phyloP scores from a whole-genome alignment of 2,888 invertebrate genomes.

The Nomada fabriciana region DNA sequence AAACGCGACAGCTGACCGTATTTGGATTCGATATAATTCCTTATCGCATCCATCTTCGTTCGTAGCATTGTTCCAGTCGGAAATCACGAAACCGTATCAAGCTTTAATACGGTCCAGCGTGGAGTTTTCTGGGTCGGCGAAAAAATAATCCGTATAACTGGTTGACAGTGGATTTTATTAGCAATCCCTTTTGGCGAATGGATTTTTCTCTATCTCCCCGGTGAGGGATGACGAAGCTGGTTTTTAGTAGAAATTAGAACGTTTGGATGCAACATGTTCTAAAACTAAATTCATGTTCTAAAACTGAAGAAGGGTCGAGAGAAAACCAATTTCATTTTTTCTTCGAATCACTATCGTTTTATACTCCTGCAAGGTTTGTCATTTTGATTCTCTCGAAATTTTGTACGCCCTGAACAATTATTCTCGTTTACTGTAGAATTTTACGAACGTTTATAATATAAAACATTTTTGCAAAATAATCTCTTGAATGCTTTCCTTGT shows the following conservation, averaged over 20 bases:
- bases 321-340: too few relatives aligned
- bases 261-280: not conserved
- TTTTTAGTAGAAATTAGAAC: not conserved
- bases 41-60: not conserved
- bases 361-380: too few relatives aligned
- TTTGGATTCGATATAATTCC: conserved; percentile 2
- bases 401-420: too few relatives aligned
- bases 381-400: too few relatives aligned
- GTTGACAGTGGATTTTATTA: conserved; percentile 17
- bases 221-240: not conserved
- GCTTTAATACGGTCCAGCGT: not conserved
- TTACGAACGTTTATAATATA: too few relatives aligned
- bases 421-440: too few relatives aligned
- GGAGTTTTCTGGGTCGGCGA: conserved; percentile 3
- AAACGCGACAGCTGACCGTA: conserved; percentile 3
- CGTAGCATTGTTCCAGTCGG: not conserved
- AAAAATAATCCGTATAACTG: not conserved
- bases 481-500: too few relatives aligned
- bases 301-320: too few relatives aligned
- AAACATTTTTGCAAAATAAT: too few relatives aligned
- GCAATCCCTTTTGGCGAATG: not conserved
- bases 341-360: too few relatives aligned
- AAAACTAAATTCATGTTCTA: too few relatives aligned
- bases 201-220: not conserved
- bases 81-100: not conserved